A percentile compares a stretch with the other conserved stretches of the same genome.
Conservation (phyloP, 2,113 vertebrate species). For the Oncorhynchus tshawytscha region DNA sequence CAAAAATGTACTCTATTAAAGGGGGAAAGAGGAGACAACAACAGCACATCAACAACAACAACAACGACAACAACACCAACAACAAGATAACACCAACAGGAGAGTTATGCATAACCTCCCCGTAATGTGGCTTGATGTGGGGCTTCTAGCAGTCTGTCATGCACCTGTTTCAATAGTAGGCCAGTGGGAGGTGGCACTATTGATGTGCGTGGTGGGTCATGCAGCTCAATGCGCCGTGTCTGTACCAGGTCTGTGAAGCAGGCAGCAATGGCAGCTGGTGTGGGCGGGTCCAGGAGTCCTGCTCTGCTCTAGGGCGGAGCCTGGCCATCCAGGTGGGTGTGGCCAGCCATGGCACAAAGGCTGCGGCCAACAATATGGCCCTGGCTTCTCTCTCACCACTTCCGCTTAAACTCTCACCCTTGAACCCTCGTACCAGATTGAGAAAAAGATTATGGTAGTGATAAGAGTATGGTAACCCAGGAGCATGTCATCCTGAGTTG, state of each 20-base stretch:
- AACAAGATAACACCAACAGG: conserved; percentile 67
- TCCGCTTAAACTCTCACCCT: conserved; percentile 61
- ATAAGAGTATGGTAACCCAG: conserved; percentile 57
- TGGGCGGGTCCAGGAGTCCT: conserved; percentile 74
- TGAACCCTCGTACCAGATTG: conserved; percentile 50
- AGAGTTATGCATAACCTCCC: conserved; percentile 91
- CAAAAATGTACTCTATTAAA: conserved; percentile 59
- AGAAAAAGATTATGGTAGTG: conserved; percentile 62
- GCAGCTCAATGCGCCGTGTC: conserved; percentile 82
- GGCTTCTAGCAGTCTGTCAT: conserved; percentile 97
- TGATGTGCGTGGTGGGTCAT: conserved; percentile 82
- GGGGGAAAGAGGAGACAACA: conserved; percentile 76
- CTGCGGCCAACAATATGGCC: conserved; percentile 69
- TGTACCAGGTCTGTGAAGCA: conserved; percentile 82
- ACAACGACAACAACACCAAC: conserved; percentile 73
- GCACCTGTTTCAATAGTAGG: conserved; percentile 88
- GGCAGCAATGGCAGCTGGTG: conserved; percentile 80
- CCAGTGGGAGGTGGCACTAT: conserved; percentile 78
- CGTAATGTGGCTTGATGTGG: conserved; percentile 97
- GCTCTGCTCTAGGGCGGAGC: conserved; percentile 69
- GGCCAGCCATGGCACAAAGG: conserved; percentile 79
- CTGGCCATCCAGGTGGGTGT: conserved; percentile 70
- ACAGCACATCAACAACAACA: conserved; percentile 71
- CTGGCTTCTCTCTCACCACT: conserved; percentile 60
- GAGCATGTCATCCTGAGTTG: conserved; percentile 50